A percentile compares a stretch with the other conserved stretches of the same genome.
Conservation (phyloP, 2,113 vertebrate species). For the Pipa parva region DNA sequence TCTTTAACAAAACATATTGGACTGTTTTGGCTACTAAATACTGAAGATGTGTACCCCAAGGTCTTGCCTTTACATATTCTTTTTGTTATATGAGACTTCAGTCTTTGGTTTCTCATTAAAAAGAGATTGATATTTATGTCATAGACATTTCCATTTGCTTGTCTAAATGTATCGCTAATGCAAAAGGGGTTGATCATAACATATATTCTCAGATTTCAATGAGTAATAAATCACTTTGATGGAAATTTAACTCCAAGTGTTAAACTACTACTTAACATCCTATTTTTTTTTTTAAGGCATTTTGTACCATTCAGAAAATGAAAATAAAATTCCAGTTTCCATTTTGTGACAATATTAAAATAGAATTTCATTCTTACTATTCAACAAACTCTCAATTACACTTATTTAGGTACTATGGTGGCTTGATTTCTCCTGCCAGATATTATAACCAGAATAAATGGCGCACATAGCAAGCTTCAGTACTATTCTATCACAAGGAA, state of each 20-base stretch:
- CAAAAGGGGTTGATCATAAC: background rate
- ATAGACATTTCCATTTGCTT: background rate
- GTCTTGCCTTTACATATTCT: background rate
- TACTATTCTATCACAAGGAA: no score
- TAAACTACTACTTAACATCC: background rate
- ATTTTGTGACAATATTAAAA: slow-evolving; percentile 11
- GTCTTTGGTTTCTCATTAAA: background rate
- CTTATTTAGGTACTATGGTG: no score
- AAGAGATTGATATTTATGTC: background rate
- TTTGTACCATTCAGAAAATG: background rate
- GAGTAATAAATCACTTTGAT: background rate
- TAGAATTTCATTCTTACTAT: background rate
- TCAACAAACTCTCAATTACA: no score
- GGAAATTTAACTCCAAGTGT: background rate
- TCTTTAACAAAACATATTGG: no score
- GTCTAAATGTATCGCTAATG: background rate
- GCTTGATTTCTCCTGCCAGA: no score
- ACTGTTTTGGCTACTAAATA: no score
- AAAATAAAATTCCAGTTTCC: slow-evolving; percentile 52
- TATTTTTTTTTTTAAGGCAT: background rate
- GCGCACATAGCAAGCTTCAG: no score
- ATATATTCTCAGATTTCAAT: background rate
- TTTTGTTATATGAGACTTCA: background rate
- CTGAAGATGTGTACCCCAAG: background rate
- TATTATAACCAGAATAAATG: no score